Conservation (phyloP, 2,797 vertebrate genomes). For the Limnodromus scolopaceus region DNA sequence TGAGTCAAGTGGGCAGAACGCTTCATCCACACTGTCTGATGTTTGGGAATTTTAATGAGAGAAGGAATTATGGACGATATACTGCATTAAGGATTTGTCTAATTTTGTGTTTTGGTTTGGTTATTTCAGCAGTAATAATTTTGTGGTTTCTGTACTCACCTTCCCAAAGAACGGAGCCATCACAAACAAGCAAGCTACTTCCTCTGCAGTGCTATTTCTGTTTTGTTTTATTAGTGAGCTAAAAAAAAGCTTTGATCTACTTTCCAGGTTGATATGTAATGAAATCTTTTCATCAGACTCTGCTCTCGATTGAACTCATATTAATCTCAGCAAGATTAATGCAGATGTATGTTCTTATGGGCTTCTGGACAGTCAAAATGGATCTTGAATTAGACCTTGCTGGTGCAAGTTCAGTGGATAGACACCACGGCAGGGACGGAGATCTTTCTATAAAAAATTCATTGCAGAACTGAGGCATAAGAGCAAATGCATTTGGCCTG, state of each 20-base stretch:
- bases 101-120: not conserved
- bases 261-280: not conserved
- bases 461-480: not conserved
- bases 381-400: not conserved
- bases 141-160: conserved; percentile 15
- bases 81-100: not conserved
- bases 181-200: conserved; percentile 12
- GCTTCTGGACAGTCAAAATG: not conserved
- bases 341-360: not conserved
- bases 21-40: not conserved
- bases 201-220: not conserved
- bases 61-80: not conserved
- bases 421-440: not conserved
- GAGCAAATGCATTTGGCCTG: not conserved
- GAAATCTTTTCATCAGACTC: conserved; percentile 14
- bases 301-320: not conserved
- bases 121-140: conserved; percentile 7
- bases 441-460: not conserved
- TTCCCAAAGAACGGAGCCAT: conserved; percentile 13
- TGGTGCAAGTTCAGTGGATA: not conserved
- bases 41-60: not conserved
- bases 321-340: not conserved
- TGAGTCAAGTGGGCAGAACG: not conserved
- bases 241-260: not conserved
- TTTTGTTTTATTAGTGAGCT: conserved; percentile 13